Evolutionary conservation across 1,140 invertebrate genomes (phyloP).

Genomic region (silkworm (Bombyx mori)): ASM3026992v2 NC_085113.1:5447501-5448000

Average conservation of each 20-base stretch:
- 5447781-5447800: too few relatives aligned
- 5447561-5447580: background rate
- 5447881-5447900: too few relatives aligned
- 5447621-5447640: slow-evolving; percentile 41
- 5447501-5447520: slow-evolving; percentile 3
- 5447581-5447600: slow-evolving; percentile 17
- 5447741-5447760: slow-evolving; percentile 6
- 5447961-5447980: too few relatives aligned
- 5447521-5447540: background rate
- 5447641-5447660: slow-evolving; percentile 27
- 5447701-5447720: slow-evolving; percentile 42
- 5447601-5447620: slow-evolving; percentile 23
- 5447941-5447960: too few relatives aligned
- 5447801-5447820: too few relatives aligned
- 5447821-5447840: background rate
- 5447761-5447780: too few relatives aligned
- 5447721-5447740: slow-evolving; percentile 36
- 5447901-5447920: too few relatives aligned
- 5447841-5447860: background rate
- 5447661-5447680: slow-evolving; percentile 17
- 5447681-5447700: slow-evolving; percentile 31
- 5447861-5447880: background rate
- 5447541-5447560: background rate
- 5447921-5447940: too few relatives aligned
- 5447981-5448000: too few relatives aligned